A percentile compares a stretch with the other conserved stretches of the same genome.
These are phyloP conservation scores for Parotocinclus haroldoi DNA, from an alignment of 2,797 vertebrate genomes.

Conservation along the genomic window DNA sequence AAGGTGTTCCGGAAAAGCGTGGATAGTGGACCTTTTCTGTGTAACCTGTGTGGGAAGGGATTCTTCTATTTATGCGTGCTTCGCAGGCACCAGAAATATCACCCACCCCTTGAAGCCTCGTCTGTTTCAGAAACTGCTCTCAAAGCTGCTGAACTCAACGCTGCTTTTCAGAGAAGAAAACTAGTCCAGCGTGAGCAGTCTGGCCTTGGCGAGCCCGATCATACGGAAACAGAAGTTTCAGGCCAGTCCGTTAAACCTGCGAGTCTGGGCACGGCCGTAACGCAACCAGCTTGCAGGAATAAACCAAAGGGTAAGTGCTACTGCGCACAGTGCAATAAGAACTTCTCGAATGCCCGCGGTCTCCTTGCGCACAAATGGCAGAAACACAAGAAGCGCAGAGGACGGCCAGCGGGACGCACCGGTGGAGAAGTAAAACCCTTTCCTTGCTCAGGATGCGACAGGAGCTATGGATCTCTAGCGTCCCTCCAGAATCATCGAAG, in stretches of 20 bases:
- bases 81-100: slow-evolving; percentile 63
- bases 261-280: background rate
- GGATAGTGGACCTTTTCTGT: slow-evolving; percentile 61
- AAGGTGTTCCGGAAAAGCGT: slow-evolving; percentile 49
- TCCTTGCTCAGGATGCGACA: slow-evolving; percentile 49
- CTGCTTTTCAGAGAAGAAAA: background rate
- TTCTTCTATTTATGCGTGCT: slow-evolving; percentile 69
- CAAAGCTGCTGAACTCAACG: slow-evolving; percentile 2
- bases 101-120: slow-evolving; percentile 51
- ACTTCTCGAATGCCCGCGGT: slow-evolving; percentile 66
- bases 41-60: slow-evolving; percentile 64
- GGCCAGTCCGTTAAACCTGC: slow-evolving; percentile 6
- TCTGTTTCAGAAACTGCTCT: slow-evolving; percentile 21
- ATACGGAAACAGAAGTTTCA: background rate
- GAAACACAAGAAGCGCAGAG: slow-evolving; percentile 57
- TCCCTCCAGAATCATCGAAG: slow-evolving; percentile 52
- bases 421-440: slow-evolving; percentile 28
- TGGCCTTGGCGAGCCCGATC: slow-evolving; percentile 16
- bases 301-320: slow-evolving; percentile 48
- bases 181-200: slow-evolving; percentile 49
- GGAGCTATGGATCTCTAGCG: slow-evolving; percentile 47
- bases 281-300: slow-evolving; percentile 9
- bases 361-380: slow-evolving; percentile 74
- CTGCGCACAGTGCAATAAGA: slow-evolving; percentile 66
- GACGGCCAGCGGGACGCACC: background rate